A percentile compares a stretch with the other conserved stretches of the same genome.
These are phyloP conservation scores for Oegoconia quadripuncta DNA, from an alignment of 2,888 invertebrate species.

Conservation along the genomic window DNA sequence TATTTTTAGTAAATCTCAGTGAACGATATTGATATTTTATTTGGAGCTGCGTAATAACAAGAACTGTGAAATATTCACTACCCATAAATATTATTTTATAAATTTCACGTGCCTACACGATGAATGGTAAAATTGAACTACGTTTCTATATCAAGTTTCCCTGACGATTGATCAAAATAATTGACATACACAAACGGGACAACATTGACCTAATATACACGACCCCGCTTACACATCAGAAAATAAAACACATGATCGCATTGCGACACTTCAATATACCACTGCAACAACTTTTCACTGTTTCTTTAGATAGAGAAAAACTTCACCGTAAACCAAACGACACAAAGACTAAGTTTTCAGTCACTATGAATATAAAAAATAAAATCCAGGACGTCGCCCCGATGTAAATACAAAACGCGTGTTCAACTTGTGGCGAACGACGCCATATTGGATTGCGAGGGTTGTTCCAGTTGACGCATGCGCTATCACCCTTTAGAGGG, in stretches of 20 bases:
- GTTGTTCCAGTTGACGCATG: constrained; percentile 59
- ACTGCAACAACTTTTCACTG: neutral
- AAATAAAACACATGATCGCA: constrained; percentile 55
- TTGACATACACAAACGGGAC: constrained; percentile 23
- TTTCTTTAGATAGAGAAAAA: neutral
- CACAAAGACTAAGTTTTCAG: constrained; percentile 17
- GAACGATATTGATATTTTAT: too few species aligned
- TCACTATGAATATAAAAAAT: constrained; percentile 19
- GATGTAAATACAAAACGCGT: constrained; percentile 62
- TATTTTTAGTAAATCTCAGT: constrained; percentile 5
- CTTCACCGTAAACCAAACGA: constrained; percentile 2
- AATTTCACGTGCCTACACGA: too few species aligned
- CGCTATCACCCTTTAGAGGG: constrained; percentile 48
- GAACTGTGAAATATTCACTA: too few species aligned
- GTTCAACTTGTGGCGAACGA: constrained; percentile 63
- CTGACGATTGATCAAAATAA: constrained; percentile 4
- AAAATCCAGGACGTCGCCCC: constrained; percentile 21
- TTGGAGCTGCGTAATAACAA: too few species aligned
- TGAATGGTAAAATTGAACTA: neutral
- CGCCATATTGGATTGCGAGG: constrained; percentile 73
- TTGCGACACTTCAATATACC: constrained; percentile 36
- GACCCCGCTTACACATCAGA: constrained; percentile 29
- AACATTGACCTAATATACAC: constrained; percentile 42
- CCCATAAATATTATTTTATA: too few species aligned
- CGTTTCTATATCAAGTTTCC: neutral